Evolutionary conservation across 2,797 vertebrate genomes (phyloP).

Genomic region (Allochrocebus solatus): DNA sequence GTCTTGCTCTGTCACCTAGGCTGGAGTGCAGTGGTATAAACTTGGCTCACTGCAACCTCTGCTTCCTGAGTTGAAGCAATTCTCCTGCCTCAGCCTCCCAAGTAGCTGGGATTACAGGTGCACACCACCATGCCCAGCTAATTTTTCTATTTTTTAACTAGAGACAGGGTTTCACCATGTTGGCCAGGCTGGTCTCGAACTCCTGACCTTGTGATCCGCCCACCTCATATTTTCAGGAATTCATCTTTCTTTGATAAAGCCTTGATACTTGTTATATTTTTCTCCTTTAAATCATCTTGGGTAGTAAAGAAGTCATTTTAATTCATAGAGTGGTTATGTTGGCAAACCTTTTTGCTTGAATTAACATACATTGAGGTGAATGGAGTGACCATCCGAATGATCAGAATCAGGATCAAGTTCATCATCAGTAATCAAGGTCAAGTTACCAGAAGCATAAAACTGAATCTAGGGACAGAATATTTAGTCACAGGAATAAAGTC

Average conservation of each 20-base stretch:
- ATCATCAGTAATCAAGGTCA: neutral
- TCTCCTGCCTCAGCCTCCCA: no score
- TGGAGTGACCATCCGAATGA: neutral
- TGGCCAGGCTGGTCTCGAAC: no score
- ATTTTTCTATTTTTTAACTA: no score
- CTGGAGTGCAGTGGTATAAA: no score
- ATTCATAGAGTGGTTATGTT: neutral
- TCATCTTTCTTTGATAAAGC: conserved; percentile 44
- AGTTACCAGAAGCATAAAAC: neutral
- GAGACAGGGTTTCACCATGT: no score
- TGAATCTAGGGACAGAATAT: neutral
- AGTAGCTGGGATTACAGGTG: no score
- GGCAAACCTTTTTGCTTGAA: neutral
- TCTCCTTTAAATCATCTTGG: conserved; percentile 15
- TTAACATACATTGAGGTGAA: neutral
- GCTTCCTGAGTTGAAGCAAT: no score
- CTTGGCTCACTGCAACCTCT: no score
- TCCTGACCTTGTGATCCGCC: no score
- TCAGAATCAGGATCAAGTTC: neutral
- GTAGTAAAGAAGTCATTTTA: neutral
- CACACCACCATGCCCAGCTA: no score
- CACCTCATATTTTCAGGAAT: neutral
- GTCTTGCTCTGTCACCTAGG: no score
- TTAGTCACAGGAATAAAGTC: neutral
- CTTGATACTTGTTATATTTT: conserved; percentile 22